Percentiles rank a stretch among this genome's conserved stretches.
Evolutionary conservation across 2,113 vertebrate genomes (phyloP).

Genomic region (Diphyllodes magnificus): DNA sequence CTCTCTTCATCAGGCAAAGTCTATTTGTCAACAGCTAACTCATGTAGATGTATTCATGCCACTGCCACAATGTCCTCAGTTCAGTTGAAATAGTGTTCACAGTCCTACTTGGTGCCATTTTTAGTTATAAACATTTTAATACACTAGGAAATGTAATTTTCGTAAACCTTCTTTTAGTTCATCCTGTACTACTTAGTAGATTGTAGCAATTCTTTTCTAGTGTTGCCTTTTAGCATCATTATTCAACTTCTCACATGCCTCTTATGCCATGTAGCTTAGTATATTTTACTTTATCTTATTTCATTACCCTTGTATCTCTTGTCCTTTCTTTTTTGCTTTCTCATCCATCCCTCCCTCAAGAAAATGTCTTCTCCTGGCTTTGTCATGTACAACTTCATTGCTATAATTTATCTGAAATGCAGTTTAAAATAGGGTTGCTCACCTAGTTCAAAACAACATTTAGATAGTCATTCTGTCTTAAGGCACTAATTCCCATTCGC

Average conservation of each 20-base stretch:
- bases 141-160: background rate
- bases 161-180: background rate
- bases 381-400: background rate
- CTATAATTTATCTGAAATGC: background rate
- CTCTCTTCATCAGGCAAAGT: background rate
- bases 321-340: background rate
- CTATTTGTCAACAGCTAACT: background rate
- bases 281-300: background rate
- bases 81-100: background rate
- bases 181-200: background rate
- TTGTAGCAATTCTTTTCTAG: background rate
- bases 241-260: background rate
- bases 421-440: background rate
- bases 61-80: background rate
- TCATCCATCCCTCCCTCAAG: background rate
- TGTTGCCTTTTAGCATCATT: background rate
- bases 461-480: background rate
- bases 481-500: background rate
- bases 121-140: background rate
- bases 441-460: background rate
- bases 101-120: background rate
- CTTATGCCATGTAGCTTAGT: slow-evolving; percentile 3
- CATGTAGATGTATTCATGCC: background rate
- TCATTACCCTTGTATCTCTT: background rate
- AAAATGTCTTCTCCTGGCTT: background rate